Base-by-base conservation (phyloP, 2,888 invertebrate species). In the Lepidochitona cinerea region DNA sequence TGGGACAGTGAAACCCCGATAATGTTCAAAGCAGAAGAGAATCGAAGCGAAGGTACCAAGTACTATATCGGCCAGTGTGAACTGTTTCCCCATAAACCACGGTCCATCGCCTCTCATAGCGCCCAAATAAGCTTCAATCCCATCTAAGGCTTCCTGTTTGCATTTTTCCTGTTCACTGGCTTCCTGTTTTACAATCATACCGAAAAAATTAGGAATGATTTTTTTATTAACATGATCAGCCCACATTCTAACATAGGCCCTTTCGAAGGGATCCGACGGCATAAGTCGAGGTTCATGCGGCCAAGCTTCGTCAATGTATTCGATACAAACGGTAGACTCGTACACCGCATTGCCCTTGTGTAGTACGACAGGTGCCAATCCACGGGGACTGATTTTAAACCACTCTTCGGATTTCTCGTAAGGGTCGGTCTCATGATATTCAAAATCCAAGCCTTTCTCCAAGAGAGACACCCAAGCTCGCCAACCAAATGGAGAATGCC, bases 401-500 rank as follows among this genome's bases (percentile, higher is more conserved):
- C 83, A 86, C 67, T 86, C 83, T n/a, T 75, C 59, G 3, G 80
- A 79, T 72, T 86, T 86, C 66, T 83, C 75, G 70, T 86, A 85
- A 1, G 86, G 85, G 70, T 86, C 81, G 37, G 78, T 79, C 71
- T 86, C 86, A 5, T 80, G 68, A 71, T 83, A 82, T 12, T 84
- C 82, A 74, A 82, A 86, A 4, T 72, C 54, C 2, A 85, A 72
- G 12, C 77, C 76, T 72, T 85, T 85, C 73, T 84, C 81, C 14
- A 79, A 49, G 9, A 86, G 72, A 29, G 84, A 79, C 23, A 85
- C 81, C 85, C 85, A 85, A 0, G 80, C 83, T 29, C 86, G 75
- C 68, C 85, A 84, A 1, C 83, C 85, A 77, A 85, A 86, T 5
- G 86, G 86, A 73, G 85, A 86, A 72, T 82, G 83, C 86, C 86